A percentile compares a stretch with the other conserved stretches of the same genome.
Conservation (phyloP, 2,888 invertebrate species). For the Epirrhoe alternata region DNA sequence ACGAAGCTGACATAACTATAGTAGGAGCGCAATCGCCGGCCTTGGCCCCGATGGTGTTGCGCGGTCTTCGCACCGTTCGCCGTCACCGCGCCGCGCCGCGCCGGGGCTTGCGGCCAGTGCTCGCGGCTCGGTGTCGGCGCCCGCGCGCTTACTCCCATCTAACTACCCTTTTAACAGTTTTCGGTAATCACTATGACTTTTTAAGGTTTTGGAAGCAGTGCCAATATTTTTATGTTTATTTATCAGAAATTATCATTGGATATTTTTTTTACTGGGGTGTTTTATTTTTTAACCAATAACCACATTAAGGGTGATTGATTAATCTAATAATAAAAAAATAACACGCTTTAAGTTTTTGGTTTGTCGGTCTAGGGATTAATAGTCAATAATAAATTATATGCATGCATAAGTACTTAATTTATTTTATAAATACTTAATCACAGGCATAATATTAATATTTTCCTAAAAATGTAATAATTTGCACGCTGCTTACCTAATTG, state of each 20-base stretch:
- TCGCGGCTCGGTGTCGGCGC: conserved; percentile 58
- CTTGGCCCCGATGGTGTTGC: conserved; percentile 72
- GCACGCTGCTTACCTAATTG: too few relatives aligned
- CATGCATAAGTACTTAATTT: too few relatives aligned
- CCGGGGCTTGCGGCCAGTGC: conserved; percentile 41
- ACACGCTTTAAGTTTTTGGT: background rate
- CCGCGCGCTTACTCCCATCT: conserved; percentile 50
- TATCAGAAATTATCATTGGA: too few relatives aligned
- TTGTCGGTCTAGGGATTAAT: background rate
- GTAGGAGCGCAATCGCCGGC: conserved; percentile 72
- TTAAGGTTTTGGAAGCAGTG: conserved; percentile 16
- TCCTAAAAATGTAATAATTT: too few relatives aligned
- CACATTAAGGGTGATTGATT: background rate
- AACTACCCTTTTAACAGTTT: conserved; percentile 39
- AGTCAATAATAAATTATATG: background rate
- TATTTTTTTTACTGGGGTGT: background rate
- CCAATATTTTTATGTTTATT: background rate
- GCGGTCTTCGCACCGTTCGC: conserved; percentile 76
- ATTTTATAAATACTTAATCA: too few relatives aligned
- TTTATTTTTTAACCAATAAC: background rate
- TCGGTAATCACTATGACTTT: conserved; percentile 48
- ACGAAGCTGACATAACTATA: conserved; percentile 82
- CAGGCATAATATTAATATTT: too few relatives aligned
- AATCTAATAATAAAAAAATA: background rate
- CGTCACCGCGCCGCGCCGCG: conserved; percentile 51